Conservation (phyloP, 2,113 vertebrate genomes). For the Colius striatus region DNA sequence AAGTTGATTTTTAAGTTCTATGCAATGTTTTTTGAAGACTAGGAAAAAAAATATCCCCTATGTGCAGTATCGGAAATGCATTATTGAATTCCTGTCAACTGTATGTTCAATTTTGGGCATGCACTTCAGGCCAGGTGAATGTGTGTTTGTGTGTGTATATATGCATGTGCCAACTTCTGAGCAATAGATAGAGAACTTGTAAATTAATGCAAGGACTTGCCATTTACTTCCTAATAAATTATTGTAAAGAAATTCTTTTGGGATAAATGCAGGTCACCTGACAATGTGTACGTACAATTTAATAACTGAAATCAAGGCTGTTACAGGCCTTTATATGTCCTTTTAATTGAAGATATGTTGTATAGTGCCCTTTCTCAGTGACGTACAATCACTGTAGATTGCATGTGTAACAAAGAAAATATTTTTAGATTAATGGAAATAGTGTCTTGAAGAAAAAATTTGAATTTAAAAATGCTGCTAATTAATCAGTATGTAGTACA, state of each 20-base stretch:
- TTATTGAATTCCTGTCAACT: not conserved
- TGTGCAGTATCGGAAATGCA: not conserved
- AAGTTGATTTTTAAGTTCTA: not conserved
- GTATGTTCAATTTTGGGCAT: not conserved
- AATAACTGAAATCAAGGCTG: not conserved
- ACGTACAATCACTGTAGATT: not conserved
- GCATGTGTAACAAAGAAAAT: not conserved
- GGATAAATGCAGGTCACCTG: not conserved
- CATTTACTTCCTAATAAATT: not conserved
- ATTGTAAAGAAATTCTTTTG: not conserved
- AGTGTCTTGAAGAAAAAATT: not conserved
- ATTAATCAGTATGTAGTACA: not conserved
- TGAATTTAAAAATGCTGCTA: not conserved
- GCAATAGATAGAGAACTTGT: not conserved
- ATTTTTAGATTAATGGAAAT: not conserved
- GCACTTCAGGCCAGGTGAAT: accelerated
- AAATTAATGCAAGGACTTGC: not conserved
- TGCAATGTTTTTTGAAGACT: not conserved
- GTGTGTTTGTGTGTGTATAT: too few relatives aligned
- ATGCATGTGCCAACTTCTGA: not conserved
- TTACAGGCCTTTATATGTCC: not conserved
- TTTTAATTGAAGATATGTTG: not conserved
- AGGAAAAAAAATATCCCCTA: accelerated
- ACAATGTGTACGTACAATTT: not conserved
- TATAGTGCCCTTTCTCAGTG: not conserved